Conservation (phyloP, 1,140 invertebrate genomes). For the Macrostomum lignano region DNA sequence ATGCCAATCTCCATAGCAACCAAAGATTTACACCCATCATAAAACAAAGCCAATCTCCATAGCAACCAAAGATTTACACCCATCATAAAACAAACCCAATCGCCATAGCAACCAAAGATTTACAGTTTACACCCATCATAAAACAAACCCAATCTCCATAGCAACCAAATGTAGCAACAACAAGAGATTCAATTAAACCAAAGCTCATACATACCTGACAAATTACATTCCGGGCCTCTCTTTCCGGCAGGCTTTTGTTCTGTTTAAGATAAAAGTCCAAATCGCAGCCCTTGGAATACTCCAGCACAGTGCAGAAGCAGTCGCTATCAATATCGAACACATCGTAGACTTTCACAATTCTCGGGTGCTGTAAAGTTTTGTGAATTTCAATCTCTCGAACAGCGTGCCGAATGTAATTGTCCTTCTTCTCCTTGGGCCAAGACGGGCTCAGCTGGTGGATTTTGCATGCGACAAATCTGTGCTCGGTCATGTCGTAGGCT, state of each 20-base stretch:
- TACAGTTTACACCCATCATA: no score
- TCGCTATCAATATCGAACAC: conserved; percentile 99
- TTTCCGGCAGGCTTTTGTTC: conserved; percentile 92
- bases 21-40: no score
- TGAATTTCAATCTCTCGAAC: conserved; percentile 97
- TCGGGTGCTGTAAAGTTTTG: conserved; percentile 82
- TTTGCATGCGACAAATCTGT: conserved; percentile 94
- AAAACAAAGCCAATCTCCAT: no score
- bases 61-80: no score
- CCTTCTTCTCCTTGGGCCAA: conserved; percentile 99
- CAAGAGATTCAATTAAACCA: no score
- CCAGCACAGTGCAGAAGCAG: conserved; percentile 86
- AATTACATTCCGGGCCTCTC: conserved; percentile 86
- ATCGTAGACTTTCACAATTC: conserved; percentile 90
- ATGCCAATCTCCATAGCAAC: no score
- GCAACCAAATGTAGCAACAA: no score
- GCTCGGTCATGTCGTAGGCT: conserved; percentile 80
- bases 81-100: no score
- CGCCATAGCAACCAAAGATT: no score
- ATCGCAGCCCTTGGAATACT: conserved; percentile 99
- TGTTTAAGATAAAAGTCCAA: conserved; percentile 98
- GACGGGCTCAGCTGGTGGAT: conserved; percentile 98
- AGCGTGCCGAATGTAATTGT: conserved; percentile 73
- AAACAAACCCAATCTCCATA: no score
- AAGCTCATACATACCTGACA: no score